Percentiles rank a stretch among this genome's conserved stretches.
Conservation (phyloP, 1,140 invertebrate genomes). For the Aphelinus certus region DNA sequence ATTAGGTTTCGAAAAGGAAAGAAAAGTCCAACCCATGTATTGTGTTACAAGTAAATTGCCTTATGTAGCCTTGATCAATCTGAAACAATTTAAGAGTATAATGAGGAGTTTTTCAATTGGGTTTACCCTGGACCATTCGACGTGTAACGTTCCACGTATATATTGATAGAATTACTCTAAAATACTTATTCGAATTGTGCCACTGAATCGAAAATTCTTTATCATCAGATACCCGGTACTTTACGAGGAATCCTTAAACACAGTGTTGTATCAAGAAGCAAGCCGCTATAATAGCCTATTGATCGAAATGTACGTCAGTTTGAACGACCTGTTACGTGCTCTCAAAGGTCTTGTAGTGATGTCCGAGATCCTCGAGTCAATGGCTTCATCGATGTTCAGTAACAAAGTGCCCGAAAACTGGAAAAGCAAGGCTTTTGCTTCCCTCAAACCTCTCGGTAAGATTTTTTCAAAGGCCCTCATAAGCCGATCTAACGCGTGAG, state of each 20-base stretch:
- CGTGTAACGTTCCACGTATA: too few relatives aligned
- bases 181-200: neutral
- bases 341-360: slow-evolving; percentile 82
- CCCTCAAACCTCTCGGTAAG: slow-evolving; percentile 81
- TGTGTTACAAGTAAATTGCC: too few relatives aligned
- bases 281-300: slow-evolving; percentile 79
- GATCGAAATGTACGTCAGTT: slow-evolving; percentile 68
- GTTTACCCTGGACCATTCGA: too few relatives aligned
- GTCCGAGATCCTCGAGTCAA: slow-evolving; percentile 78
- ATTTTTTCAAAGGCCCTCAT: neutral
- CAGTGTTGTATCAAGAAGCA: slow-evolving; percentile 83
- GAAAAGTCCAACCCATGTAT: too few relatives aligned
- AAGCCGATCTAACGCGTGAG: too few relatives aligned
- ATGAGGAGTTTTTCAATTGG: too few relatives aligned
- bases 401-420: slow-evolving; percentile 78
- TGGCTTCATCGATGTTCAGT: slow-evolving; percentile 70
- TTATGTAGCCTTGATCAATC: too few relatives aligned
- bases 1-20: too few relatives aligned
- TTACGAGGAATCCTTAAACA: slow-evolving; percentile 86
- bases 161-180: too few relatives aligned
- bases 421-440: slow-evolving; percentile 80
- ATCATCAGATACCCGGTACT: slow-evolving; percentile 75
- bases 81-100: too few relatives aligned
- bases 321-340: slow-evolving; percentile 77
- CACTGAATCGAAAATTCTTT: slow-evolving; percentile 19